Base-by-base conservation (phyloP, 2,888 invertebrate species). In the Stenodera caucasica region DNA sequence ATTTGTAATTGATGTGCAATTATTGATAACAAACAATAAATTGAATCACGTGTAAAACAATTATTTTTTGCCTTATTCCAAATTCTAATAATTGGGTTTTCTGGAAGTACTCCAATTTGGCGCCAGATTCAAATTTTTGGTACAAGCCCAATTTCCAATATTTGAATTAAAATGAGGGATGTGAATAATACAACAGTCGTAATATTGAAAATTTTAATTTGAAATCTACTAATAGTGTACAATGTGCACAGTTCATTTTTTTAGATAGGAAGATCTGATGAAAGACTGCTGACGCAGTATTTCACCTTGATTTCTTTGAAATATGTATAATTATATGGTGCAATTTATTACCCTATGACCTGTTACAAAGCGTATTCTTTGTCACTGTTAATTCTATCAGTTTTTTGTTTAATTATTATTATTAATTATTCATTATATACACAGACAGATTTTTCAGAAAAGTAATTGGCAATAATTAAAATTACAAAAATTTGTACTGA, bases 301-400 rank as follows among this genome's bases (percentile, higher is more conserved):
- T 21, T 45, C 45, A 45, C 21, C 45, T 45, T 45, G 11, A 45
- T 45, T 45, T 45, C 7, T 18, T 3, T 45, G 9, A 18, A 8
- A 45, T 18, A 11, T 45, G 21, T 21, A 21, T 40, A 14, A 40
- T 18, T 18, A 32, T 33, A 37, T 14, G 11, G 45, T 45, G 45
- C 45, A 45, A 45, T 45, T 45, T 45, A 12, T 45, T 45, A 21
- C 45, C 45, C 45, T 45, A 45, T 21, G 21, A 45, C 45, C 45
- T 45, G 45, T 45, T 45, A 45, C 21, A 21, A 45, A 45, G 45
- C 45, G 45, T 45, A 45, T 45, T 45, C 11, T 45, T 45, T 45
- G 45, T 45, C 45, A 45, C 11, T 45, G 12, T 45, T 45, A 40
- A 21, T 18, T 12, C 18, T 45, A 12, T 45, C 18, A 26, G 26